Conservation (phyloP, 2,888 invertebrate genomes). For the Lithophane ornitopus region DNA sequence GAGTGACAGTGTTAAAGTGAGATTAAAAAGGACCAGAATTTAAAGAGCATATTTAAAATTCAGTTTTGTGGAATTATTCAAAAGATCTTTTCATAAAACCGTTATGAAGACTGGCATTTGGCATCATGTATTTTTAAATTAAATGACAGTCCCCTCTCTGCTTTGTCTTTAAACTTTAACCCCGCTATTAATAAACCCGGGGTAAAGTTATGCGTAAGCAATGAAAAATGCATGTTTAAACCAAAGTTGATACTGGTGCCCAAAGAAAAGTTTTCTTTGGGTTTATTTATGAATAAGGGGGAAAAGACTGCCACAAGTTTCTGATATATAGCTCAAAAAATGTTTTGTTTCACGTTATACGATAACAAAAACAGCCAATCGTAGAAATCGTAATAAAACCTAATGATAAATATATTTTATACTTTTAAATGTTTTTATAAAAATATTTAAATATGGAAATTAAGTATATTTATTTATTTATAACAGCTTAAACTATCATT, state of each 20-base stretch:
- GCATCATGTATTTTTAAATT: conserved; percentile 16
- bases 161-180: neutral
- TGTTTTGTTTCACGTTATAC: no score
- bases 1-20: conserved; percentile 12
- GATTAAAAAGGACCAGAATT: conserved; percentile 26
- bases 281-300: neutral
- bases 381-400: no score
- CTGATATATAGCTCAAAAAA: neutral
- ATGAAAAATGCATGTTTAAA: neutral
- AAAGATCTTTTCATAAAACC: conserved; percentile 19
- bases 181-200: neutral
- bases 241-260: neutral
- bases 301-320: neutral
- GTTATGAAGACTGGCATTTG: conserved; percentile 9
- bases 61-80: conserved; percentile 8
- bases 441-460: no score
- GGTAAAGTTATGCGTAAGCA: neutral
- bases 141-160: neutral
- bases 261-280: neutral
- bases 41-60: conserved; percentile 20
- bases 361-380: no score
- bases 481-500: no score
- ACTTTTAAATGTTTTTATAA: no score
- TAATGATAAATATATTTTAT: no score
- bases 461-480: no score